These are phyloP conservation scores for Lamellibrachia satsuma DNA, from an alignment of 2,888 invertebrate genomes.

Conservation along the genomic window DNA sequence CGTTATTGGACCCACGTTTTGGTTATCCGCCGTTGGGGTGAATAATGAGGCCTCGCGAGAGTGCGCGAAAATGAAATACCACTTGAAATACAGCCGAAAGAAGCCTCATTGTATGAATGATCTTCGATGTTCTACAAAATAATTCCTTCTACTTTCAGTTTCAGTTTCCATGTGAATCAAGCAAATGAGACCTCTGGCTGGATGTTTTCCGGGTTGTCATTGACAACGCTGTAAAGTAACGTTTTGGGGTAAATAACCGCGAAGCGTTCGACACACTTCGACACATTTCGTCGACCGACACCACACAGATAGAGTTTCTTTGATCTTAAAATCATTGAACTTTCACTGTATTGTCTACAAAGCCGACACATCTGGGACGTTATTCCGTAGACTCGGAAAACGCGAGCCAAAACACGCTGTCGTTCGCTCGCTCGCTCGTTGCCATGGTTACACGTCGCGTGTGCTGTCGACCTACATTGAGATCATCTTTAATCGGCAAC, in stretches of 20 bases:
- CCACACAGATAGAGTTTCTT: not conserved
- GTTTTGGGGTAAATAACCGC: not conserved
- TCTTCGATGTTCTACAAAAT: not conserved
- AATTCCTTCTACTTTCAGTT: not conserved
- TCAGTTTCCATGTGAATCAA: not conserved
- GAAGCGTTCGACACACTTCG: not conserved
- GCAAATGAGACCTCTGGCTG: not conserved
- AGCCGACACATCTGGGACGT: no score
- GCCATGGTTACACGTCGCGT: not conserved
- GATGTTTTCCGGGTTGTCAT: not conserved
- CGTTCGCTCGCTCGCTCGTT: not conserved
- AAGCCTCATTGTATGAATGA: not conserved
- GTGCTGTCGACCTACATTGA: not conserved
- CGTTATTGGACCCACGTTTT: not conserved
- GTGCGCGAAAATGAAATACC: not conserved
- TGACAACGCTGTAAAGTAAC: not conserved
- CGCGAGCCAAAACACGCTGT: not conserved
- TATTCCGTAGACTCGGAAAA: not conserved
- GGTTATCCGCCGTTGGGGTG: not conserved
- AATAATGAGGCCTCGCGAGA: no score
- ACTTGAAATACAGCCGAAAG: not conserved
- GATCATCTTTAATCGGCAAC: not conserved
- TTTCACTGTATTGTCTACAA: no score
- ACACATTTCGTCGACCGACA: not conserved
- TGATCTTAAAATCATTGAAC: not conserved